Conservation (phyloP, 2,113 vertebrate genomes). For the Mesoclemmys tuberculata region DNA sequence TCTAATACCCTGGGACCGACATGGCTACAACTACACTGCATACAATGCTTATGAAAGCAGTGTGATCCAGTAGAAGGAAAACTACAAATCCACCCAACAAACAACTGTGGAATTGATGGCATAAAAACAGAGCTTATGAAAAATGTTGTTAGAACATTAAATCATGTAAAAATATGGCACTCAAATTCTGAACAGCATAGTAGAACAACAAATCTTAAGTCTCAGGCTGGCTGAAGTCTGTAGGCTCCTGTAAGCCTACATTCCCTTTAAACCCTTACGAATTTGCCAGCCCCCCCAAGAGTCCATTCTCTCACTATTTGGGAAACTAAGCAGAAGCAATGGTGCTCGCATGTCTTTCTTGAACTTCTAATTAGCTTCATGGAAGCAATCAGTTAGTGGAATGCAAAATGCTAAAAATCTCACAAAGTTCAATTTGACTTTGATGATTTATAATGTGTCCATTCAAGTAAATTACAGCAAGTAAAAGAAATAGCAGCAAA, state of each 20-base stretch:
- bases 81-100: background rate
- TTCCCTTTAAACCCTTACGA: background rate
- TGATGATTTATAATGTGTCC: background rate
- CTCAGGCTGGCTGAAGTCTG: background rate
- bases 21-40: too few species aligned
- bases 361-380: background rate
- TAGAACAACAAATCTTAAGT: background rate
- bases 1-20: too few species aligned
- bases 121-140: background rate
- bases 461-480: background rate
- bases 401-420: background rate
- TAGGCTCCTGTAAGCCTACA: background rate
- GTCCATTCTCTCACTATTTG: background rate
- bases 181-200: background rate
- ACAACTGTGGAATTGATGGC: background rate
- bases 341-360: background rate
- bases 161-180: background rate
- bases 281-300: background rate
- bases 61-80: background rate
- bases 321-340: background rate
- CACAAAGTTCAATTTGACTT: background rate
- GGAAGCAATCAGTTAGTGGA: background rate
- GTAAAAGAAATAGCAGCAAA: background rate
- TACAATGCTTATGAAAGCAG: background rate
- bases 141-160: accelerated